Conservation (phyloP, 2,888 invertebrate species). For the Erynnis tages region DNA sequence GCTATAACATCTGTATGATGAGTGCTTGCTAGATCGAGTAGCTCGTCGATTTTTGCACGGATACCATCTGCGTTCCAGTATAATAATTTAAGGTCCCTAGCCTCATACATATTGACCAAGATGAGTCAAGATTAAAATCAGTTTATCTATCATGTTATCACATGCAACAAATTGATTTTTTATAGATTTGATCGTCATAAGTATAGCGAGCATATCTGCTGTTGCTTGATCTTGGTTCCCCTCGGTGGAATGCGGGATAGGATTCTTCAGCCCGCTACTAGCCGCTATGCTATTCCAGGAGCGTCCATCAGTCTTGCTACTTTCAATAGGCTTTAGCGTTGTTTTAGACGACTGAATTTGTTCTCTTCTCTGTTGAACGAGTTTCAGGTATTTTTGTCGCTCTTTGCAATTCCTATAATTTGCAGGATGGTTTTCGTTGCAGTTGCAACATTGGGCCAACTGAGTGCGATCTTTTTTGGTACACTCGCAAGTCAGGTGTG, state of each 20-base stretch:
- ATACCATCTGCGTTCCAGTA: not conserved
- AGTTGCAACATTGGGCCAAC: constrained; percentile 31
- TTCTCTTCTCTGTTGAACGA: too few relatives aligned
- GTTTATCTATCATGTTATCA: not conserved
- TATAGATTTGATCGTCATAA: not conserved
- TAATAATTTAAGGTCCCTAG: not conserved
- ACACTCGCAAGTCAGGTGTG: not conserved
- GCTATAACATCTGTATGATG: constrained; percentile 18
- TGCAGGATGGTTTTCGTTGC: constrained; percentile 28
- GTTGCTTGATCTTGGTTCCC: not conserved
- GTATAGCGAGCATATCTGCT: not conserved
- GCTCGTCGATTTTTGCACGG: not conserved
- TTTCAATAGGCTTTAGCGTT: too few relatives aligned
- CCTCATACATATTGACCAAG: not conserved
- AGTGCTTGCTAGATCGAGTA: not conserved
- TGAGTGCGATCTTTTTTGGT: not conserved
- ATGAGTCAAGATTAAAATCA: not conserved
- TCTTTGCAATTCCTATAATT: constrained; percentile 7
- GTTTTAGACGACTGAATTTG: too few relatives aligned
- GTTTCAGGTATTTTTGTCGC: too few relatives aligned
- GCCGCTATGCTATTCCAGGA: too few relatives aligned
- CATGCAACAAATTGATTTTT: not conserved
- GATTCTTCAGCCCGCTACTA: too few relatives aligned
- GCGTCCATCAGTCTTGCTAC: too few relatives aligned
- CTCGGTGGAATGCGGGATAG: too few relatives aligned